A percentile compares a stretch with the other conserved stretches of the same genome.
Conservation (phyloP, 2,888 invertebrate species). For the Acanthosoma haemorrhoidale region DNA sequence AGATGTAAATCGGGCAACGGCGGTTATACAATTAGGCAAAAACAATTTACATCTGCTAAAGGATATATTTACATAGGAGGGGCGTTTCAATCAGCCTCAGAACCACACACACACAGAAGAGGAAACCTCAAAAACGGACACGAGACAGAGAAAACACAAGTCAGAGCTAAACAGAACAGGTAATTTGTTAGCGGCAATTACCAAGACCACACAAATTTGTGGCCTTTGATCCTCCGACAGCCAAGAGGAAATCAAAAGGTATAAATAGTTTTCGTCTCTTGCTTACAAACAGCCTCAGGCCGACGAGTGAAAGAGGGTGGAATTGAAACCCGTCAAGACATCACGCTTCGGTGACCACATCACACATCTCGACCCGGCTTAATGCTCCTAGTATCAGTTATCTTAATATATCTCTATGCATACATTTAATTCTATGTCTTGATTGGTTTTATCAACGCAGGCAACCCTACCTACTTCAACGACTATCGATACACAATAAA, state of each 20-base stretch:
- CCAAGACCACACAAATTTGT: constrained; percentile 9
- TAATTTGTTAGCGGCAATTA: constrained; percentile 3
- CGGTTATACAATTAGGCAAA: too few relatives aligned
- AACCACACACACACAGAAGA: not conserved
- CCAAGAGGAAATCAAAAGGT: constrained; percentile 21
- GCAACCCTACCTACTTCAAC: too few relatives aligned
- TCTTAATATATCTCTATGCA: not conserved
- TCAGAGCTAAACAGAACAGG: not conserved
- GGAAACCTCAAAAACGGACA: not conserved
- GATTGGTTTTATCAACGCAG: too few relatives aligned
- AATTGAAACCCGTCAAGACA: constrained; percentile 13
- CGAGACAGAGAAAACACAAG: not conserved
- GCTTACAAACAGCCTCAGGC: not conserved
- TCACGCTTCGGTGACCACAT: not conserved
- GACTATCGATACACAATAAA: too few relatives aligned
- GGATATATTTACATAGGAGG: too few relatives aligned
- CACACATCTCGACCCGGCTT: too few relatives aligned
- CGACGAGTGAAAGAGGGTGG: not conserved
- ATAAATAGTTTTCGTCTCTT: constrained; percentile 25
- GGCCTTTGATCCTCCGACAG: constrained; percentile 3
- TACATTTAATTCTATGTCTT: not conserved
- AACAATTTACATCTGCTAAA: constrained; percentile 3
- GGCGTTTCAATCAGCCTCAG: too few relatives aligned
- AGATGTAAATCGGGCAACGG: not conserved
- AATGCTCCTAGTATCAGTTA: not conserved